Evolutionary conservation across 2,797 vertebrate species (phyloP).

Genomic region (Rhyacichthys aspro): DNA sequence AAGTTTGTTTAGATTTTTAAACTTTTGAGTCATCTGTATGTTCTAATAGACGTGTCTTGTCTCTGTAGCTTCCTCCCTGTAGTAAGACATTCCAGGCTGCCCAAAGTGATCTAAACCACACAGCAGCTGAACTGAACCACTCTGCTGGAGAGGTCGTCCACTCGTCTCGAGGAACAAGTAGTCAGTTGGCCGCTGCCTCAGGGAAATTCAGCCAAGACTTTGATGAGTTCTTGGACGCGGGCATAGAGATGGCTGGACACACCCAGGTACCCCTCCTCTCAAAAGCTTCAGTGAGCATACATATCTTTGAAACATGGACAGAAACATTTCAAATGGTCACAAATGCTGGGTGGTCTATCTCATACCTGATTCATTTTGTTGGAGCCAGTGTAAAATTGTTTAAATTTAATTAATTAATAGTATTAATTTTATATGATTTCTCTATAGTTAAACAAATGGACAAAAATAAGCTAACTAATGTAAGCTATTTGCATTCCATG

Average conservation of each 20-base stretch:
- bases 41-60: conserved; percentile 34
- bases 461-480: too few relatives aligned
- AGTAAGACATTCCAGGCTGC: conserved; percentile 96
- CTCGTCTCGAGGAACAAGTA: conserved; percentile 91
- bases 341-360: conserved; percentile 6
- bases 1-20: too few relatives aligned
- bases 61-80: conserved; percentile 83
- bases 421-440: too few relatives aligned
- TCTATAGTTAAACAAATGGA: too few relatives aligned
- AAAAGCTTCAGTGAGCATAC: conserved; percentile 20
- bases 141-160: conserved; percentile 97
- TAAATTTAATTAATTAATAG: too few relatives aligned
- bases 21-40: too few relatives aligned
- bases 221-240: conserved; percentile 97
- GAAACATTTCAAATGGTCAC: conserved; percentile 19
- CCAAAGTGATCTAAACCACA: conserved; percentile 94
- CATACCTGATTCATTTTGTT: conserved; percentile 61
- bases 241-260: conserved; percentile 99
- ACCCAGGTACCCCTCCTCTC: conserved; percentile 83
- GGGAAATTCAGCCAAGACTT: conserved; percentile 98
- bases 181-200: conserved; percentile 92
- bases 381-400: too few relatives aligned
- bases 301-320: conserved; percentile 11
- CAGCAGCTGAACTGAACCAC: conserved; percentile 95
- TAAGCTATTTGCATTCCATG: too few relatives aligned